These are phyloP conservation scores for Okamejei kenojei DNA, from an alignment of 2,797 vertebrate genomes.

Conservation along the genomic window DNA sequence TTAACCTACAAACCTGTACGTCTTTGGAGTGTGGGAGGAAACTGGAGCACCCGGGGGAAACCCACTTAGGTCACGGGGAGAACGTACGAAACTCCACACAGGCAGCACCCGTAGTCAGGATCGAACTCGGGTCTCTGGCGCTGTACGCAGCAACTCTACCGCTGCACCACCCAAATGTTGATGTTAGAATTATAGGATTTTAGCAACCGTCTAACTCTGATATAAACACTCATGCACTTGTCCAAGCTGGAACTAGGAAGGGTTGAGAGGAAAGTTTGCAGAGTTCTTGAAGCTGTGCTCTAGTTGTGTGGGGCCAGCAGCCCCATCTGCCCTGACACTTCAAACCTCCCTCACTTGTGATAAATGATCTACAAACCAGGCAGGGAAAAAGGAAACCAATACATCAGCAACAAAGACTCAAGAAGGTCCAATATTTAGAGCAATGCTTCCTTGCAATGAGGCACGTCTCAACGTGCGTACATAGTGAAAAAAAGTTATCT, in stretches of 20 bases:
- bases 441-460: background rate
- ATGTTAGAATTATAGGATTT: background rate
- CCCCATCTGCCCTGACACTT: slow-evolving; percentile 12
- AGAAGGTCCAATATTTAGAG: background rate
- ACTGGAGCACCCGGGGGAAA: too few relatives aligned
- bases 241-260: background rate
- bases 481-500: background rate
- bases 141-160: too few relatives aligned
- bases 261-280: background rate
- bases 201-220: background rate
- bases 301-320: too few relatives aligned
- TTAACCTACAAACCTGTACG: too few relatives aligned
- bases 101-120: too few relatives aligned
- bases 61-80: too few relatives aligned
- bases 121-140: too few relatives aligned
- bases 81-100: too few relatives aligned
- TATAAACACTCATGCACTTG: background rate
- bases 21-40: too few relatives aligned
- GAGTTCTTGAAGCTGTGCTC: background rate
- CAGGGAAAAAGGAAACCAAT: background rate
- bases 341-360: slow-evolving; percentile 15
- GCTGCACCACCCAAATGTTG: background rate
- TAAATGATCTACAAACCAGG: background rate
- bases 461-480: background rate
- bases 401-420: background rate